phyloP scores from a whole-genome alignment of 2,888 invertebrate species.

The Hirtodrosophila confusa region DNA sequence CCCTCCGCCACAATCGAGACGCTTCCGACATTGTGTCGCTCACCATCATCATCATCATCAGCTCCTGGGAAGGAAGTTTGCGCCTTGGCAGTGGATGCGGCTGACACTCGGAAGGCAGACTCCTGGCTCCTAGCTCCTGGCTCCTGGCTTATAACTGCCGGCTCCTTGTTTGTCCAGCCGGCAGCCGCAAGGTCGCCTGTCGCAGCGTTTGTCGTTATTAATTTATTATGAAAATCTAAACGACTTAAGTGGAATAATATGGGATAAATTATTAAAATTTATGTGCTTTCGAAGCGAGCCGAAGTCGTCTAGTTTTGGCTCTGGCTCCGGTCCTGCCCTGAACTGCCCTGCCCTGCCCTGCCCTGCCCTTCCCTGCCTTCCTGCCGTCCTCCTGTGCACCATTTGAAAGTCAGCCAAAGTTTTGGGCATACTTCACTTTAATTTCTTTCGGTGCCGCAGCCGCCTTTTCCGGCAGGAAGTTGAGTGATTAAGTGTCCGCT shows the following conservation, averaged over 20 bases:
- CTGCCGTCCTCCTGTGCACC: slow-evolving; percentile 13
- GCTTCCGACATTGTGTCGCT: slow-evolving; percentile 35
- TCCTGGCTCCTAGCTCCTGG: slow-evolving; percentile 3
- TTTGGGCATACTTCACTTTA: slow-evolving; percentile 71
- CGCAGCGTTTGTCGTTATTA: slow-evolving; percentile 77
- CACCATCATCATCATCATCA: slow-evolving; percentile 21
- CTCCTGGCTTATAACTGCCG: slow-evolving; percentile 7
- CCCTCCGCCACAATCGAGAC: slow-evolving; percentile 33
- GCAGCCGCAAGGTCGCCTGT: slow-evolving; percentile 56
- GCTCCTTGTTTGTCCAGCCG: slow-evolving; percentile 45
- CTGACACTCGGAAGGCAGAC: no score
- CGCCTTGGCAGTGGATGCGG: slow-evolving; percentile 26
- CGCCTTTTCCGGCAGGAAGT: slow-evolving; percentile 66
- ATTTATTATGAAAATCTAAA: slow-evolving; percentile 83
- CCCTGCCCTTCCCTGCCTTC: not conserved
- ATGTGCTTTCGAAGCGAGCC: slow-evolving; percentile 77
- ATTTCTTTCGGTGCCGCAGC: slow-evolving; percentile 65
- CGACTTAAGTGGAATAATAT: slow-evolving; percentile 83
- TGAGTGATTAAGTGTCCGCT: slow-evolving; percentile 75
- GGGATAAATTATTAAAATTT: slow-evolving; percentile 83
- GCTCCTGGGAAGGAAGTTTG: slow-evolving; percentile 19
- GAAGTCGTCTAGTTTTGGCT: slow-evolving; percentile 24
- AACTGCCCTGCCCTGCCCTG: not conserved
- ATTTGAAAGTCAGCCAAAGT: slow-evolving; percentile 74
- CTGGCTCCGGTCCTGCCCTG: slow-evolving; percentile 12